Evolutionary conservation across 2,113 vertebrate species (phyloP), one percentile per base, ranked within the genome.

Genomic region (Camelus bactrianus): DNA sequence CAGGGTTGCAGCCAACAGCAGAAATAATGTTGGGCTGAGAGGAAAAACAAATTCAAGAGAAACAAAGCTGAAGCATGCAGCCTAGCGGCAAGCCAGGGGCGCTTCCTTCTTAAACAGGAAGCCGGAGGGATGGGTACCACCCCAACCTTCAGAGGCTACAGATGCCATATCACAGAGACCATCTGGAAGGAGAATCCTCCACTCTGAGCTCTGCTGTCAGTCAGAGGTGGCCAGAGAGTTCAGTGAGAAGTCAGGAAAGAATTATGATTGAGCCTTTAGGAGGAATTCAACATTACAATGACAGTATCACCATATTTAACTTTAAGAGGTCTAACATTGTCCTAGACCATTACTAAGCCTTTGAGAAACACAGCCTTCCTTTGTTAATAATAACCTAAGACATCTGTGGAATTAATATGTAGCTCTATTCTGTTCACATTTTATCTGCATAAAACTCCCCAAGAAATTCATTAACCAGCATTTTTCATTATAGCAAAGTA

Each of bases 391-490:
- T 95, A 94, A 89, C 42, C 54, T 38, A 62, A 64, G 58, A 80
- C 8, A 89, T 80, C 46, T 89, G 17, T 75, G 15, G 6, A 76
- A 72, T 75, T 77, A 46, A 72, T 76, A 76, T 90, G 9, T 62
- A 69, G 65, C n/a, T 86, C 42, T 76, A 81, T 70, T 90, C 60
- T 81, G 24, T 70, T 92, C 64, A 54, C 32, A 87, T 76, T 91
- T 91, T 84, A 93, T 64, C 67, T 93, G 73, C 28, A 56, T 81
- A 86, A 93, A 87, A 82, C 76, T 93, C 73, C 73, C 89, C 67
- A 86, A 81, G 73, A 95, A 96, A 94, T 70, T 76, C 32, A 67
- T 94, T 90, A 90, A 81, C 28, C n/a, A 73, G 62, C 11, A 89
- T 54, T 64, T 89, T 75, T 89, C 67, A 52, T 89, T 24, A 79